These are phyloP conservation scores for Eupithecia centaureata DNA, from an alignment of 2,888 invertebrate species.

Conservation along the genomic window DNA sequence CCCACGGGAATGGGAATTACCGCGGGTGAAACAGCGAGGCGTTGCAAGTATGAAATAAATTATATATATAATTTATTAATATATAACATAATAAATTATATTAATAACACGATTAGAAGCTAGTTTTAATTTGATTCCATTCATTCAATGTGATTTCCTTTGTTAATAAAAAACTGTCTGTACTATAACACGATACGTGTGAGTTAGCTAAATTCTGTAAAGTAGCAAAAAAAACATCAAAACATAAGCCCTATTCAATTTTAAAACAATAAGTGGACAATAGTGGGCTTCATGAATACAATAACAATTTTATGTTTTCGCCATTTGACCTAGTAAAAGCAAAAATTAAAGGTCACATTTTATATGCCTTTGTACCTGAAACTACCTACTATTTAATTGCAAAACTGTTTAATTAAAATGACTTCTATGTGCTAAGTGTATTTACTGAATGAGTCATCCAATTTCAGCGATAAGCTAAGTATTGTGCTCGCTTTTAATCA, in stretches of 20 bases:
- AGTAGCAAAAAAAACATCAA: not conserved
- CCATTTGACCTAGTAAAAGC: conserved; percentile 12
- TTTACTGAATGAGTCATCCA: conserved; percentile 52
- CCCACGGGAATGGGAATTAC: no score
- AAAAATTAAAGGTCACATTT: conserved; percentile 8
- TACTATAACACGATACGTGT: no score
- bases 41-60: no score
- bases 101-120: no score
- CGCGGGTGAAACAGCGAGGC: no score
- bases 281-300: not conserved
- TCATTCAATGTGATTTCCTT: no score
- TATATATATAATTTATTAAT: no score
- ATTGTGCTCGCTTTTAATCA: conserved; percentile 48
- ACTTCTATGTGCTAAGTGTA: conserved; percentile 28
- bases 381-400: conserved; percentile 37
- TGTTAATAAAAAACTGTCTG: no score
- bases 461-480: conserved; percentile 54
- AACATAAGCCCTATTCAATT: not conserved
- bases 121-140: no score
- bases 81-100: no score
- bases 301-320: conserved; percentile 7
- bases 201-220: not conserved
- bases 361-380: conserved; percentile 10
- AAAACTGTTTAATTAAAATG: conserved; percentile 36
- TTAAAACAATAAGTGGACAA: not conserved